Evolutionary conservation across 2,888 invertebrate species (phyloP).

Genomic region (Ypsolopha sequella): DNA sequence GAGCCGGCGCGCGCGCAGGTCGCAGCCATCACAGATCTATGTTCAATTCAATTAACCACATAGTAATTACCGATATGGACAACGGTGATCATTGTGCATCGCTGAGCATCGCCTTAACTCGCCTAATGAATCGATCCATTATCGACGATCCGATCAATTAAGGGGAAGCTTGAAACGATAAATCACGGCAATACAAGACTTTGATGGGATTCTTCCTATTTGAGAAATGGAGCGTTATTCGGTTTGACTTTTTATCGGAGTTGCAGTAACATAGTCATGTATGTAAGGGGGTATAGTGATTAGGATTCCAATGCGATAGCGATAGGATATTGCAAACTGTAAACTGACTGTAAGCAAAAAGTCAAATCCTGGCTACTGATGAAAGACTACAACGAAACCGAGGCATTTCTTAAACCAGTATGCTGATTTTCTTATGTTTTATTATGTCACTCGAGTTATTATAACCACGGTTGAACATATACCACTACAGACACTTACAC

Average conservation of each 20-base stretch:
- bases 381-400: too few species aligned
- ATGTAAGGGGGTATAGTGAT: not conserved
- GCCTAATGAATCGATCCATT: conserved; percentile 35
- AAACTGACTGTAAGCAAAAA: too few species aligned
- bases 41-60: conserved; percentile 6
- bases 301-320: too few species aligned
- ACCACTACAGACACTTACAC: too few species aligned
- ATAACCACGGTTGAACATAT: too few species aligned
- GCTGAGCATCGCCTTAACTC: conserved; percentile 9
- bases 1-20: too few species aligned
- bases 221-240: conserved; percentile 11
- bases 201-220: conserved; percentile 24
- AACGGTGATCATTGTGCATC: conserved; percentile 20
- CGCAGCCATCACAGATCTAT: conserved; percentile 9
- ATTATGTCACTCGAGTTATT: too few species aligned
- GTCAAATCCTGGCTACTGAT: too few species aligned
- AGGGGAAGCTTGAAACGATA: conserved; percentile 26
- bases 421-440: too few species aligned
- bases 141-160: conserved; percentile 29
- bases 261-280: not conserved
- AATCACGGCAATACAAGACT: conserved; percentile 29
- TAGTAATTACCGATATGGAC: conserved; percentile 24
- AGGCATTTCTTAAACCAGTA: too few species aligned
- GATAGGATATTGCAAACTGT: too few species aligned
- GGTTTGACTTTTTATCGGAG: not conserved